Base-by-base conservation (phyloP, 2,888 invertebrate genomes). In the Apomyelois bistriatella region DNA sequence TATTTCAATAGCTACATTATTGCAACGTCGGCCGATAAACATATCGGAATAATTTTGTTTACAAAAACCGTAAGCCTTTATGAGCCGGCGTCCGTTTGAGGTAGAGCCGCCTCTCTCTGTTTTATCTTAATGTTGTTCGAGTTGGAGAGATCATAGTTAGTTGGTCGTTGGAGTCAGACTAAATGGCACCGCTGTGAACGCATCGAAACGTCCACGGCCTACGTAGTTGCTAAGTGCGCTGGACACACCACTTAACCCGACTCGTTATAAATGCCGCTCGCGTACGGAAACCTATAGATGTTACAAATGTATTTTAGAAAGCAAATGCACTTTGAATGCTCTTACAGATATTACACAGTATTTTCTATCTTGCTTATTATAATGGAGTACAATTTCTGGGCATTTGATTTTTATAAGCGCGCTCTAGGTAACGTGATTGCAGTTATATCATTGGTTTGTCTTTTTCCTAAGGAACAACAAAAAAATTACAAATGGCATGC, bases 21-120 rank as follows among this genome's bases (percentile, higher is more conserved):
- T 61, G 54, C 53, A 54, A 13, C 48, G 53, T 30, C 9, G 49
- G 17, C 4, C 35, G 52, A 66, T 72, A 72, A 74, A 71, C 54
- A 58, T 54, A 53, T 47, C 52, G 53, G 62, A 54, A 72, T 72
- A 69, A 70, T 69, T 66, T 60, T 65, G 64, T 67, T 70, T 66
- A 70, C 69, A 69, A 65, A 67, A 72, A 66, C 58, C 54, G 46
- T 46, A 55, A 56, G 56, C 32, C 47, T 52, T 43, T 36, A 53
- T 40, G 52, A 38, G 48, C 47, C 10, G 15, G 22, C 53, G 48
- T n/a, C 59, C 56, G 56, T 42, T 36, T 8, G 30, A 51, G 1
- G 6, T 9, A 48, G 57, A 52, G 42, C 57, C 42, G 28, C 60
- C 58, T 58, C 57, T 60, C 60, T 60, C 60, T 49, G 40, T 1